Percentiles rank a stretch among this genome's conserved stretches.
Conservation (phyloP, 2,113 vertebrate genomes). For the Malurus alboscapulatus region DNA sequence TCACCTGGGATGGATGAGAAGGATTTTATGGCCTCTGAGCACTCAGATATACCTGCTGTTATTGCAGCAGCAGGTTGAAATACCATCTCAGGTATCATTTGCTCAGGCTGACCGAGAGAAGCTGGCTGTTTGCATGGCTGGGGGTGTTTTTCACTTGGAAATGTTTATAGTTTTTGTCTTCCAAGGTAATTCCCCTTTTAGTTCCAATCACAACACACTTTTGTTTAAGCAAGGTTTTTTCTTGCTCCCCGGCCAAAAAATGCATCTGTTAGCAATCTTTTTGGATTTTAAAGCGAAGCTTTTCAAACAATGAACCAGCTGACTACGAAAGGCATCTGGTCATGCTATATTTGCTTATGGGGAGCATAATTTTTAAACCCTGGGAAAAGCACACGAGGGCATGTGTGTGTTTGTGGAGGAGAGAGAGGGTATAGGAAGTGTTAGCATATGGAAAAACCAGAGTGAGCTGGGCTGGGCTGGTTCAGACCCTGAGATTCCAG, state of each 20-base stretch:
- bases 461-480: neutral
- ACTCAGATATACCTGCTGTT: conserved; percentile 8
- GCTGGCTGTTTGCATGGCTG: conserved; percentile 7
- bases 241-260: conserved; percentile 68
- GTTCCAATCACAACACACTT: conserved; percentile 74
- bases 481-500: neutral
- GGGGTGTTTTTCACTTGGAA: conserved; percentile 69
- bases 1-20: neutral
- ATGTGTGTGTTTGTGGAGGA: neutral
- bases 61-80: conserved; percentile 4
- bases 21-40: neutral
- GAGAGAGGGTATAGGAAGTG: neutral
- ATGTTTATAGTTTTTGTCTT: conserved; percentile 74
- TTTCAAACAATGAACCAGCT: conserved; percentile 77
- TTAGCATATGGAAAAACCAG: neutral
- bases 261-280: conserved; percentile 80
- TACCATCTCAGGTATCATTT: conserved; percentile 1
- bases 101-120: neutral
- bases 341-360: conserved; percentile 71
- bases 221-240: conserved; percentile 73
- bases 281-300: conserved; percentile 67
- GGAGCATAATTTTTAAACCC: conserved; percentile 69
- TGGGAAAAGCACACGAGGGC: conserved; percentile 51
- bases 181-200: conserved; percentile 75
- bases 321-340: conserved; percentile 74